These are phyloP conservation scores for Gallinago media DNA, from an alignment of 2,113 vertebrate genomes.

Conservation along the genomic window DNA sequence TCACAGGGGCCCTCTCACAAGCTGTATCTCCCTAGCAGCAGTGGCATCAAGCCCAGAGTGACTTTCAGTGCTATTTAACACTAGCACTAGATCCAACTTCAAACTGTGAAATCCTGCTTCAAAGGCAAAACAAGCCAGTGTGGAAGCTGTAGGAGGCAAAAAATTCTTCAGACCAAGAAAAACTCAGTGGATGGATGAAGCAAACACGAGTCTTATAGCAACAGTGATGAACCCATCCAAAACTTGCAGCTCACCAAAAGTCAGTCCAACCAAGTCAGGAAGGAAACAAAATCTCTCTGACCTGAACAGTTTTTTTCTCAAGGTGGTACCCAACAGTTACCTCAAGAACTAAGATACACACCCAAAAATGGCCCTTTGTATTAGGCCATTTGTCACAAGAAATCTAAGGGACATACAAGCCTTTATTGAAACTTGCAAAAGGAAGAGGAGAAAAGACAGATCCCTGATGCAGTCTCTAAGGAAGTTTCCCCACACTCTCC, in stretches of 20 bases:
- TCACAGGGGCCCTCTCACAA: conserved; percentile 40
- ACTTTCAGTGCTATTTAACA: conserved; percentile 62
- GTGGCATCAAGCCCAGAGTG: conserved; percentile 59
- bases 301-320: background rate
- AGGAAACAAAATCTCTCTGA: background rate
- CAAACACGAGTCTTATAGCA: background rate
- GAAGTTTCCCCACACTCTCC: background rate
- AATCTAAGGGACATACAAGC: background rate
- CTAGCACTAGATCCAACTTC: conserved; percentile 57
- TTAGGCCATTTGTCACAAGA: background rate
- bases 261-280: background rate
- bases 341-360: background rate
- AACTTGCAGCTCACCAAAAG: background rate
- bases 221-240: background rate
- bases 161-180: conserved; percentile 25
- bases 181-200: conserved; percentile 27
- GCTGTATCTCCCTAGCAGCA: conserved; percentile 42
- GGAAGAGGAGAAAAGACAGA: background rate
- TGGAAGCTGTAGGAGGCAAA: conserved; percentile 48
- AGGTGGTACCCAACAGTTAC: background rate
- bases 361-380: background rate
- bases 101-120: conserved; percentile 65
- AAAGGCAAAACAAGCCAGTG: conserved; percentile 62
- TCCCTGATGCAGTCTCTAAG: background rate
- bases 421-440: background rate